A percentile compares a stretch with the other conserved stretches of the same genome.
Evolutionary conservation across 2,888 invertebrate genomes (phyloP).

Genomic region (Drosophila ezoana): DNA sequence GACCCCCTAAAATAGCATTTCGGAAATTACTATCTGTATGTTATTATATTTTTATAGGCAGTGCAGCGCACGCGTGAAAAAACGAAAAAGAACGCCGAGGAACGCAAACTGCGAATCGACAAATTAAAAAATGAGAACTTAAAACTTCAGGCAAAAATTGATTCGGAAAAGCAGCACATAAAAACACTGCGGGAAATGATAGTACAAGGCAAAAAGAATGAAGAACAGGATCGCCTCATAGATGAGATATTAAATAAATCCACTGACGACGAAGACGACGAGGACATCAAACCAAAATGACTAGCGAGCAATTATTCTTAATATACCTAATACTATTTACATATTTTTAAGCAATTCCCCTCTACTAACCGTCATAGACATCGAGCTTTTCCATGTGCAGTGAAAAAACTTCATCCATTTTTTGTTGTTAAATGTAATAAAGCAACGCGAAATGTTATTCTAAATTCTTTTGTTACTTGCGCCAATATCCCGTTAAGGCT

Average conservation of each 20-base stretch:
- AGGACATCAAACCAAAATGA: slow-evolving; percentile 64
- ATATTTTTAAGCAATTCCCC: slow-evolving; percentile 54
- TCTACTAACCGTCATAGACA: slow-evolving; percentile 82
- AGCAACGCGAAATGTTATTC: slow-evolving; percentile 39
- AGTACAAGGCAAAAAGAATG: slow-evolving; percentile 67
- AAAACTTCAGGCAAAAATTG: slow-evolving; percentile 72
- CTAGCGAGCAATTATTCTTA: slow-evolving; percentile 66
- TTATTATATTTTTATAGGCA: slow-evolving; percentile 71
- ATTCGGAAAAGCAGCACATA: slow-evolving; percentile 74
- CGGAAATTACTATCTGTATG: slow-evolving; percentile 25
- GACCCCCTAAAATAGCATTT: slow-evolving; percentile 58
- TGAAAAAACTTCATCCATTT: slow-evolving; percentile 84
- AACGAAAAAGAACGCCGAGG: slow-evolving; percentile 81
- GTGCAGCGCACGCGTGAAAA: slow-evolving; percentile 84
- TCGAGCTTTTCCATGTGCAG: slow-evolving; percentile 83
- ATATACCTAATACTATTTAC: slow-evolving; percentile 71
- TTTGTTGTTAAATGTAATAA: slow-evolving; percentile 39
- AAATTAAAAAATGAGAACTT: slow-evolving; percentile 75
- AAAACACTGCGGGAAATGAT: slow-evolving; percentile 74
- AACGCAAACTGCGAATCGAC: slow-evolving; percentile 82
- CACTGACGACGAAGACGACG: slow-evolving; percentile 66
- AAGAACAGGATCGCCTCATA: slow-evolving; percentile 71
- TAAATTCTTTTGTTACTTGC: slow-evolving; percentile 15
- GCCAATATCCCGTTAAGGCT: slow-evolving; percentile 37
- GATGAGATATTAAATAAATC: slow-evolving; percentile 75